Evolutionary conservation across 2,797 vertebrate genomes (phyloP), one percentile per base, ranked within the genome.

Genomic region (Emydoidea blandingii): DNA sequence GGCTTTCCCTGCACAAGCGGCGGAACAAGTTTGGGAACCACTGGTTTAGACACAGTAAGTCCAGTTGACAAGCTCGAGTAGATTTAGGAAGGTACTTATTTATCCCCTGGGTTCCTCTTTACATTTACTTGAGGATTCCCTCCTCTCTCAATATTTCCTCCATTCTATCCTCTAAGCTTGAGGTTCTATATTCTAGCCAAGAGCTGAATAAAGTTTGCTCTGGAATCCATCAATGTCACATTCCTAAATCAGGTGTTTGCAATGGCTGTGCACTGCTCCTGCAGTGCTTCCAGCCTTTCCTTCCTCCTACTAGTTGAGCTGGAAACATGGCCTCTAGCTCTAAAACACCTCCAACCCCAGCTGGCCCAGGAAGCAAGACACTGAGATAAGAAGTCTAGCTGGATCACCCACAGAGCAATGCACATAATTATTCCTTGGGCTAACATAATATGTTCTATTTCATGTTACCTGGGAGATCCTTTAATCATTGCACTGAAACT

Each of bases 151-250:
- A 52, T 79, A 27, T 90, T 86, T 92, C 83, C 79, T 79, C 52
- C 47, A 62, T 89, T 72, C 79, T 53, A 62, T 81, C 21, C 83
- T 88, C 79, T 81, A 18, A 79, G 93, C 79, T 56, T 31, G 74
- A 56, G 52, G 50, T 3, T 2, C 29, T 81, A 90, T 72, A 90
- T 84, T 0, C 68, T 54, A 27, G 27, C 78, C 50, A 57, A 68
- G 90, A 80, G 80, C 14, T 8, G 52, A 1, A 34, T 31, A 37
- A 1, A 2, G 27, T 83, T 84, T 90, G 49, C 12, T 79, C 52
- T 15, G 41, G 65, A 88, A 79, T 49, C 12, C 8, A n/a, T 65
- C 53, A 8, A 41, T 56, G 47, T 19, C 0, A 0, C 0, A 0
- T 62, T 79, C 47, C 81, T 84, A 76, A 44, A 27, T 29, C 54